Conservation (phyloP, 1,140 invertebrate genomes). For the Aphaenogaster rudis region DNA sequence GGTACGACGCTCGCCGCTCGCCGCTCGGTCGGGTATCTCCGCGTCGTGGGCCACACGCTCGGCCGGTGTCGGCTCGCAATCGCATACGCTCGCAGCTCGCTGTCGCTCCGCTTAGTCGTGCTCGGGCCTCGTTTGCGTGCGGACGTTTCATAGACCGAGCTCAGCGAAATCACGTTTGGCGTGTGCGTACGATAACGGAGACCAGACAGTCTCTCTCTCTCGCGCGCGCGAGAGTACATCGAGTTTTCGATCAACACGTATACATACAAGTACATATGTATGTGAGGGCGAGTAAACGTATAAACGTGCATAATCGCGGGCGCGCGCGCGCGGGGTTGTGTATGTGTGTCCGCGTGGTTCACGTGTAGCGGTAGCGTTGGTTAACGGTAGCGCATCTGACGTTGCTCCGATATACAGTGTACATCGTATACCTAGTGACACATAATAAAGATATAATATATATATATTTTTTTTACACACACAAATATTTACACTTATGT, state of each 20-base stretch:
- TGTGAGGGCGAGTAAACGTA: neutral
- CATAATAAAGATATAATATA: neutral
- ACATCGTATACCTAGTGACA: conserved; percentile 6
- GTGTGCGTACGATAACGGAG: neutral
- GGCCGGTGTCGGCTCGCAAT: conserved; percentile 73
- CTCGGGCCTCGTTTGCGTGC: conserved; percentile 66
- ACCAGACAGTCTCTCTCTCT: neutral
- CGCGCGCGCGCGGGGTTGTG: neutral
- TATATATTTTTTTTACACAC: too few species aligned
- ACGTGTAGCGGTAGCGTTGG: conserved; percentile 27
- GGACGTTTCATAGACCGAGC: conserved; percentile 3
- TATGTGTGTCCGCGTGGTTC: conserved; percentile 36
- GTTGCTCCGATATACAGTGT: neutral
- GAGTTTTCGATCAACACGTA: conserved; percentile 2
- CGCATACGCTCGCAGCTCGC: conserved; percentile 48
- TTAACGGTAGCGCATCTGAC: conserved; percentile 56
- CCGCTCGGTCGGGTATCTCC: conserved; percentile 76
- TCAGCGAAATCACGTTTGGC: neutral
- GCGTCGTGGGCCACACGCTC: conserved; percentile 74
- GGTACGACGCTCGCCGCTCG: conserved; percentile 58
- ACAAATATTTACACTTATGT: neutral
- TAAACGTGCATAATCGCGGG: neutral
- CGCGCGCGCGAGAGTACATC: neutral
- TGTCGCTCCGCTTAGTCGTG: conserved; percentile 67
- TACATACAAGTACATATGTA: neutral